Evolutionary conservation across 2,113 vertebrate species (phyloP), one percentile per base, ranked within the genome.

Genomic region (Carassius auratus): DNA sequence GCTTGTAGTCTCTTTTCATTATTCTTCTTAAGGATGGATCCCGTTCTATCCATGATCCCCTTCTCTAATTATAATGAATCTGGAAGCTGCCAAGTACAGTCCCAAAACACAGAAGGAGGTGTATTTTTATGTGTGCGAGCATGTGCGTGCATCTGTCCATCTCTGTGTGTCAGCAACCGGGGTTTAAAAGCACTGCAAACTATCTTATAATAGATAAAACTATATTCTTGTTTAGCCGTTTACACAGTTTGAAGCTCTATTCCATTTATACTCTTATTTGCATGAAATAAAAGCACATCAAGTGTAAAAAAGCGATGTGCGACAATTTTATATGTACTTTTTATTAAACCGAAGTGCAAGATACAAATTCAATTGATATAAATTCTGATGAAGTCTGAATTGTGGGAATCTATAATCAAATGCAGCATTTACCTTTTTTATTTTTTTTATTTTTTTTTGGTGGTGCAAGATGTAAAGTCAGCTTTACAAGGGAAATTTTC

Each of bases 21-120:
- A 42, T 74, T 75, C n/a, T 14, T 50, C 42, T 15, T 6, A 74
- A 74, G 17, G 85, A 90, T 87, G 85, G 88, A 88, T 92, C 90
- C 92, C 87, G 89, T 90, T 89, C 80, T 85, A 89, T 86, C 89
- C 87, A 90, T 90, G 90, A 88, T 75, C n/a, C 75, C 57, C 30
- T 42, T 90, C 89, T 90, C 88, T 87, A 90, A 83, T 90, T 88
- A 89, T 92, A 93, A 91, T 92, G 91, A 90, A 92, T 86, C 88
- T 91, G 91, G 93, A 92, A 94, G 91, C 92, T 94, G 92, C 93
- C 94, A 94, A 93, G 93, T 93, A 92, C 92, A 92, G 90, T 93
- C 93, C 91, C 88, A 85, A 88, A 92, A 80, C 69, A 33, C 61
- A 48, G n/a, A 48, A 68, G 30, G 64, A 68, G 64, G 64, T 33